Conservation (phyloP, 1,140 invertebrate genomes). For the Microplitis demolitor region DNA sequence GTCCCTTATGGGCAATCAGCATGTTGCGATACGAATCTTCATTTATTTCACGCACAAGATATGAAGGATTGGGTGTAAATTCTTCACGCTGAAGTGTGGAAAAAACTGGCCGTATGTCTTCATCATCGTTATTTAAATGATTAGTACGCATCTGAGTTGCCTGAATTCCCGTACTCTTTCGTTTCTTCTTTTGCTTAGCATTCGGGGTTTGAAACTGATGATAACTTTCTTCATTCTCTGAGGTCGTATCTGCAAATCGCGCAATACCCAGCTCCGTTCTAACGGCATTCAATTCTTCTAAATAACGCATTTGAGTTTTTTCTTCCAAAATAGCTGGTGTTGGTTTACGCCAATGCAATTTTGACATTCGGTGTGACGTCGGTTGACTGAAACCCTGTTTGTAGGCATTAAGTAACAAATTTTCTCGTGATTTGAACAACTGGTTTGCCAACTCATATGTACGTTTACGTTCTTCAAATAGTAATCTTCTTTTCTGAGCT, state of each 20-base stretch:
- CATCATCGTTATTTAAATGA: conserved; percentile 49
- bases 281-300: conserved; percentile 53
- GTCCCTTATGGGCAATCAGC: conserved; percentile 69
- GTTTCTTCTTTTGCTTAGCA: conserved; percentile 65
- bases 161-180: conserved; percentile 69
- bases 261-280: conserved; percentile 50
- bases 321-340: conserved; percentile 57
- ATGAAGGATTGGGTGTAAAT: conserved; percentile 60
- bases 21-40: conserved; percentile 74
- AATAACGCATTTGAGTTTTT: conserved; percentile 52
- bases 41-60: conserved; percentile 61
- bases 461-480: conserved; percentile 65
- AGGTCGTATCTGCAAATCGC: conserved; percentile 52
- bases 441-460: conserved; percentile 65
- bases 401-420: conserved; percentile 66
- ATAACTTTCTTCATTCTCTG: conserved; percentile 61
- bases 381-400: conserved; percentile 60
- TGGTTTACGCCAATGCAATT: conserved; percentile 56
- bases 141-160: conserved; percentile 53
- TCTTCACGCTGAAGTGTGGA: conserved; percentile 60
- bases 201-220: conserved; percentile 63
- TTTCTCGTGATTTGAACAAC: conserved; percentile 72
- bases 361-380: conserved; percentile 59
- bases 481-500: conserved; percentile 71
- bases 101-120: conserved; percentile 57